Evolutionary conservation across 1,140 invertebrate species (phyloP).

Genomic region (Zaprionus taronus): DNA sequence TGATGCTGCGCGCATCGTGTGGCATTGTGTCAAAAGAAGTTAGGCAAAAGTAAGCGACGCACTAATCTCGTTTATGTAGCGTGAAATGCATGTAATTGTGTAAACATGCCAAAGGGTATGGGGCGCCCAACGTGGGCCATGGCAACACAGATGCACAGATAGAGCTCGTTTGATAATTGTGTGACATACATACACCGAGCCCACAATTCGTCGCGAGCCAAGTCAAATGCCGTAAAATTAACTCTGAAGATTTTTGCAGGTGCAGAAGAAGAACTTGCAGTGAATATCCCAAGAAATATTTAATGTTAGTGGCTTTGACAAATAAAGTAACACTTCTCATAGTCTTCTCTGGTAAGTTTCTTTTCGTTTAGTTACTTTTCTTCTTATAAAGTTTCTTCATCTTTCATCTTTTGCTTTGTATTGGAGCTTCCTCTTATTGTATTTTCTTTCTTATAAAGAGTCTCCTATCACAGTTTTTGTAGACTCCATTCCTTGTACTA

Average conservation of each 20-base stretch:
- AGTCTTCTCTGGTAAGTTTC: too few relatives aligned
- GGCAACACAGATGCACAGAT: conserved; percentile 65
- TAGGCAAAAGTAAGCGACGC: conserved; percentile 66
- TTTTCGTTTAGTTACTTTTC: too few relatives aligned
- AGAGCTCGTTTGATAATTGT: conserved; percentile 73
- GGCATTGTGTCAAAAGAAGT: conserved; percentile 61
- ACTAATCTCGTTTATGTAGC: conserved; percentile 81
- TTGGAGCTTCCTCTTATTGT: too few relatives aligned
- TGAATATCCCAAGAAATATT: neutral
- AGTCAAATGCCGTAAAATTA: conserved; percentile 34
- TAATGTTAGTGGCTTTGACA: too few relatives aligned
- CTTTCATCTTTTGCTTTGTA: too few relatives aligned
- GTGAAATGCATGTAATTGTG: conserved; percentile 81
- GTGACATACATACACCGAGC: conserved; percentile 55
- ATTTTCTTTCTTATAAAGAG: too few relatives aligned
- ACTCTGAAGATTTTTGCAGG: neutral
- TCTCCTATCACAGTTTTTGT: too few relatives aligned
- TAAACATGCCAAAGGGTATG: conserved; percentile 58
- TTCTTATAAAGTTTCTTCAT: too few relatives aligned
- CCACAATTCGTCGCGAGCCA: conserved; percentile 40
- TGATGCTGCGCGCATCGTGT: conserved; percentile 31
- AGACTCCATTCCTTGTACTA: too few relatives aligned
- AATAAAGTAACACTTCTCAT: too few relatives aligned
- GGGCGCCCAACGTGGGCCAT: conserved; percentile 9
- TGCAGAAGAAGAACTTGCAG: neutral